These are phyloP conservation scores for Dascyllus trimaculatus DNA, from an alignment of 2,113 vertebrate genomes.

Conservation along the genomic window DNA sequence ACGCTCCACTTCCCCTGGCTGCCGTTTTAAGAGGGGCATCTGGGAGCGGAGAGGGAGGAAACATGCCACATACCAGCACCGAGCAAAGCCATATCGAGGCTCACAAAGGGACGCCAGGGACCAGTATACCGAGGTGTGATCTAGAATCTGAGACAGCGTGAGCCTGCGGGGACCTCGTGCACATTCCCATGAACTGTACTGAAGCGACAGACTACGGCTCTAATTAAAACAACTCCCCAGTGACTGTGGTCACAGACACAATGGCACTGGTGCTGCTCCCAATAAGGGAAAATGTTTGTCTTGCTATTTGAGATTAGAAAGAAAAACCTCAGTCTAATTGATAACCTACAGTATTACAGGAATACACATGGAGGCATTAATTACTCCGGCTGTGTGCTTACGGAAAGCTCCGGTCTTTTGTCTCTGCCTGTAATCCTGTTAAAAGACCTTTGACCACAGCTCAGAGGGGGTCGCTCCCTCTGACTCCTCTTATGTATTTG, in stretches of 20 bases:
- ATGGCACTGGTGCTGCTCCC: neutral
- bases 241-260: neutral
- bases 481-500: conserved; percentile 28
- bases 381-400: conserved; percentile 48
- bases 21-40: conserved; percentile 72
- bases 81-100: conserved; percentile 49
- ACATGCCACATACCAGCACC: conserved; percentile 60
- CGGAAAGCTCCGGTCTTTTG: conserved; percentile 44
- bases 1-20: conserved; percentile 65
- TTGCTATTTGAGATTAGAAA: conserved; percentile 6
- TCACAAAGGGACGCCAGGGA: conserved; percentile 34
- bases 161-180: conserved; percentile 24
- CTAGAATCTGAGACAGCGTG: conserved; percentile 41
- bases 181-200: conserved; percentile 41
- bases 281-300: conserved; percentile 4
- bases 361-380: conserved; percentile 41
- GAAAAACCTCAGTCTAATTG: conserved; percentile 41
- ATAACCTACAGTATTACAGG: conserved; percentile 47
- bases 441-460: conserved; percentile 65
- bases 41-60: conserved; percentile 68
- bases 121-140: conserved; percentile 60
- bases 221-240: conserved; percentile 5
- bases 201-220: conserved; percentile 12
- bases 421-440: conserved; percentile 67
- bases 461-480: conserved; percentile 45